Evolutionary conservation across 2,888 invertebrate genomes (phyloP).

Genomic region (Tetropium fuscum): DNA sequence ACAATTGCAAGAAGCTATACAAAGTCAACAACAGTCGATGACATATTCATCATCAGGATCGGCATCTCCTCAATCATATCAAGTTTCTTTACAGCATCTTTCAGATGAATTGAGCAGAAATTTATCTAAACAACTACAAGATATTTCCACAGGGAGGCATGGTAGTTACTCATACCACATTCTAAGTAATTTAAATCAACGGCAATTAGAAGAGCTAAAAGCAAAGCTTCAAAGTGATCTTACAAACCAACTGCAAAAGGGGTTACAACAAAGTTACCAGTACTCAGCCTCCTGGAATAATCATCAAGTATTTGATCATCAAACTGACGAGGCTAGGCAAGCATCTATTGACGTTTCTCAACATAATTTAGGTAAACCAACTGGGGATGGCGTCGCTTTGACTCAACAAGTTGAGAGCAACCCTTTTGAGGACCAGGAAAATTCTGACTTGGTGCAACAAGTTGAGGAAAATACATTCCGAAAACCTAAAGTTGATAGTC

Average conservation of each 20-base stretch:
- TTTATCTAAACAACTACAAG: slow-evolving; percentile 25
- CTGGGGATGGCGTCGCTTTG: too few relatives aligned
- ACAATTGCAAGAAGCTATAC: slow-evolving; percentile 16
- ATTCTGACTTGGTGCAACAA: too few relatives aligned
- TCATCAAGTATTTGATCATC: not conserved
- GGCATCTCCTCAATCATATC: not conserved
- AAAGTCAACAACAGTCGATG: not conserved
- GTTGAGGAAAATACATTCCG: too few relatives aligned
- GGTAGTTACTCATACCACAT: not conserved
- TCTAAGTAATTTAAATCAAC: not conserved
- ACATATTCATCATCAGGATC: not conserved
- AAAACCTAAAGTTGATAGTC: too few relatives aligned
- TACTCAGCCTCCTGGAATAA: not conserved
- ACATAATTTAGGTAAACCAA: not conserved
- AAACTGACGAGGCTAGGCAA: not conserved
- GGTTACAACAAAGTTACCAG: not conserved
- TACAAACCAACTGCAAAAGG: not conserved
- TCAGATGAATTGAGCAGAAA: slow-evolving; percentile 16
- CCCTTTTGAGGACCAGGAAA: too few relatives aligned
- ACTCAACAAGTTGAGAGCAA: too few relatives aligned
- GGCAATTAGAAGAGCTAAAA: not conserved
- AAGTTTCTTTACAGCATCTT: not conserved
- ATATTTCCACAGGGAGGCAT: not conserved
- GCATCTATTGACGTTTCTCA: too few relatives aligned
- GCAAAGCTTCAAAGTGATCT: not conserved